Evolutionary conservation across 2,888 invertebrate genomes (phyloP).

Genomic region (Syrista parreyssii): DNA sequence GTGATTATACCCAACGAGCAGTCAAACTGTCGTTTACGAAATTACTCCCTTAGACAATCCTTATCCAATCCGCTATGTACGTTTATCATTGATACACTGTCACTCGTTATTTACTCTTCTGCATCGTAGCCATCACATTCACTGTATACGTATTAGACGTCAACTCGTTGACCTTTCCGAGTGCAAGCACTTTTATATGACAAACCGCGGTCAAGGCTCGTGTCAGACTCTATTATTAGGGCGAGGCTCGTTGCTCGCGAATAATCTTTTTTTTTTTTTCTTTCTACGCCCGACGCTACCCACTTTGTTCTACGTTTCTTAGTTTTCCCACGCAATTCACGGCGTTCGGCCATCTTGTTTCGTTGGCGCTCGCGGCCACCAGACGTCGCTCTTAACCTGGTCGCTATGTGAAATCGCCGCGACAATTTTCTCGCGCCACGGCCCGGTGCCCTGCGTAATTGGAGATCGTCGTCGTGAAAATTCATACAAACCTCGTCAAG

Average conservation of each 20-base stretch:
- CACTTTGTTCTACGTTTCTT: neutral
- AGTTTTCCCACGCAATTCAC: neutral
- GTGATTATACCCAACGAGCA: neutral
- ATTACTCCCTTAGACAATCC: neutral
- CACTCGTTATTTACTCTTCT: neutral
- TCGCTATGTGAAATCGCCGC: neutral
- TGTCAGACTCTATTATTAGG: neutral
- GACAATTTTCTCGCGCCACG: neutral
- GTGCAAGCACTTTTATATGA: neutral
- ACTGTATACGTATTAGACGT: neutral
- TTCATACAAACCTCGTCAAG: neutral
- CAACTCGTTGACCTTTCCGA: neutral
- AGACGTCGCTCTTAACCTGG: neutral
- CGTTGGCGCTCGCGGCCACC: neutral
- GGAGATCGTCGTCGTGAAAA: conserved; percentile 4
- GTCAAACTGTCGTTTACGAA: neutral
- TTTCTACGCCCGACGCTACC: neutral
- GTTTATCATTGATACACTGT: neutral
- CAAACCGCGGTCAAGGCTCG: conserved; percentile 4
- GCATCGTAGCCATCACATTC: neutral
- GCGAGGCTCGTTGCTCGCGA: neutral
- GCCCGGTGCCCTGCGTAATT: no score
- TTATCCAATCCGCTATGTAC: neutral
- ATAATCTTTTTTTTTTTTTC: neutral
- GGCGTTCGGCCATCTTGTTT: neutral